phyloP scores from a whole-genome alignment of 1,140 invertebrate genomes.

The Sesamia nonagrioides region DNA sequence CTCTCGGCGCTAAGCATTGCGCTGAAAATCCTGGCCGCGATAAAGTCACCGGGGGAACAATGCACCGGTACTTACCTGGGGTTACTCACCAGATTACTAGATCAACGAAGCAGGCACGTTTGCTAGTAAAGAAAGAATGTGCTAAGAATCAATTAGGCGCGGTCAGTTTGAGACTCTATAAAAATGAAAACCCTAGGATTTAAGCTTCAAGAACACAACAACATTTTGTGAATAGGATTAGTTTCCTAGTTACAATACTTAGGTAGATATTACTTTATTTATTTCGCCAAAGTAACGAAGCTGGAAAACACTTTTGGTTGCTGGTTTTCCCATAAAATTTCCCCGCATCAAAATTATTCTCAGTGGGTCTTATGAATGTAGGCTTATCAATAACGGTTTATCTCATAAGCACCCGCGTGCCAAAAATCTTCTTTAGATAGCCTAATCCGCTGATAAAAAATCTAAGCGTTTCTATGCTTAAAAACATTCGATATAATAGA shows the following conservation, averaged over 20 bases:
- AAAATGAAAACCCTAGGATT: not conserved
- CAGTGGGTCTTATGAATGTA: too few relatives aligned
- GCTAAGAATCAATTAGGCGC: not conserved
- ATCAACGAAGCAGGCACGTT: too few relatives aligned
- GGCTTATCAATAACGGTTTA: not conserved
- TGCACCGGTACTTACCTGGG: too few relatives aligned
- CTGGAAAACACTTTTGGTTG: too few relatives aligned
- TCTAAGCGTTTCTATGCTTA: slow-evolving; percentile 2
- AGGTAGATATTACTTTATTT: not conserved
- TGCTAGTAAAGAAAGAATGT: too few relatives aligned
- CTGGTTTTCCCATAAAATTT: too few relatives aligned
- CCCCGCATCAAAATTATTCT: too few relatives aligned
- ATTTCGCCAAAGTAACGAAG: too few relatives aligned
- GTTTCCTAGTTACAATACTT: not conserved
- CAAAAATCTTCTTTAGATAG: slow-evolving; percentile 4
- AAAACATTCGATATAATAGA: slow-evolving; percentile 12
- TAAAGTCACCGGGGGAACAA: too few relatives aligned
- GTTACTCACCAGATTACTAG: too few relatives aligned
- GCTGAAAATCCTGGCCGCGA: too few relatives aligned
- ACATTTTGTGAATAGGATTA: not conserved
- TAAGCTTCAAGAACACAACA: not conserved
- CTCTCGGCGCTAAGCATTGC: too few relatives aligned
- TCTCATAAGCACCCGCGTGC: not conserved
- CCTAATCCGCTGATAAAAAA: not conserved
- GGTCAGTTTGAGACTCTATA: not conserved